These are phyloP conservation scores for Lycorma delicatula DNA, from an alignment of 1,140 invertebrate genomes.

Conservation along the genomic window DNA sequence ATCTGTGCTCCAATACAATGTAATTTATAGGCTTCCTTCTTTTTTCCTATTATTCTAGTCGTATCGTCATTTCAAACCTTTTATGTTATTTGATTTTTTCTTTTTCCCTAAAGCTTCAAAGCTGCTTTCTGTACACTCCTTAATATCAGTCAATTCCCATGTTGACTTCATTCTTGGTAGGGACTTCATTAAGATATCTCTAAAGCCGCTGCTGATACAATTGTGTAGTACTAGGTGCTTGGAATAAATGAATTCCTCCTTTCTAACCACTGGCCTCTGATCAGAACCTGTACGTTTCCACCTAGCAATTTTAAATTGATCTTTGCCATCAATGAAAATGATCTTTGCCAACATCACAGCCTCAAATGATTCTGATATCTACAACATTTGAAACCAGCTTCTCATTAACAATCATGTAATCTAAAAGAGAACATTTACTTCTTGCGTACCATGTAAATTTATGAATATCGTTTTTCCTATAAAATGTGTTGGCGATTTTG, in stretches of 20 bases:
- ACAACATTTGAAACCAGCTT: neutral
- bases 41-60: neutral
- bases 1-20: neutral
- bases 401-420: constrained; percentile 3
- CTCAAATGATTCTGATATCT: neutral
- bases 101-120: neutral
- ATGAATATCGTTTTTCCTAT: neutral
- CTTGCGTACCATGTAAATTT: neutral
- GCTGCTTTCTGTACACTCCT: neutral
- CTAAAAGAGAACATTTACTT: neutral
- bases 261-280: too few species aligned
- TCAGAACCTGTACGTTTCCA: neutral
- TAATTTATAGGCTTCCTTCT: neutral
- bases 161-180: neutral
- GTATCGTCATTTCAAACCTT: neutral
- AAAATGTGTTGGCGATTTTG: too few species aligned
- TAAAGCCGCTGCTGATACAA: neutral
- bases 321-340: neutral
- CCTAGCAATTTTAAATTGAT: neutral
- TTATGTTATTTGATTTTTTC: neutral
- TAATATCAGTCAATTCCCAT: neutral
- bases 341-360: neutral
- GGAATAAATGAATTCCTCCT: neutral
- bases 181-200: neutral
- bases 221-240: neutral